Conservation (phyloP, 2,888 invertebrate genomes). For the Glyphotaelius pellucidus region DNA sequence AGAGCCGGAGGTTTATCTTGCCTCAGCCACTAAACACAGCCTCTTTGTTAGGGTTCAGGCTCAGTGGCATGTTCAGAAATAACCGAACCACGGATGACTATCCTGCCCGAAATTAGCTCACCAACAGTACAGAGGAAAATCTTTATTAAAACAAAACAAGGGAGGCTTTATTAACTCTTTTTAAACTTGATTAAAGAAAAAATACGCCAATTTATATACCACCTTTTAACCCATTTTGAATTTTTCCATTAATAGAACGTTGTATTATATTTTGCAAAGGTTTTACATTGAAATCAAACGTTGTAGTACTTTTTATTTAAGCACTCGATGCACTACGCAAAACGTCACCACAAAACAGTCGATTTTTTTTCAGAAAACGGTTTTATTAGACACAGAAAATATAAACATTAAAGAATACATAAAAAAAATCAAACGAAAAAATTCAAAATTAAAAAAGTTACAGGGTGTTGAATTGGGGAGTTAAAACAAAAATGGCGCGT, state of each 20-base stretch:
- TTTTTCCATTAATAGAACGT: not conserved
- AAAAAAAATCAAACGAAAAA: too few relatives aligned
- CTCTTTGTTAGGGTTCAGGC: constrained; percentile 23
- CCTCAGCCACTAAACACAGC: constrained; percentile 32
- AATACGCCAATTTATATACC: not conserved
- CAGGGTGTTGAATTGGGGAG: too few relatives aligned
- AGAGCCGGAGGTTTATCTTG: not conserved
- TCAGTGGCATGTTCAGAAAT: constrained; percentile 32
- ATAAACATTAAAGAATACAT: too few relatives aligned
- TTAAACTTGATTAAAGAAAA: constrained; percentile 62
- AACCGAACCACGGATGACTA: constrained; percentile 35
- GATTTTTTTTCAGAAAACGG: too few relatives aligned
- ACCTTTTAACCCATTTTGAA: not conserved
- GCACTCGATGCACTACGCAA: too few relatives aligned
- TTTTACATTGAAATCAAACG: too few relatives aligned
- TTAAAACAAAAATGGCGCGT: too few relatives aligned
- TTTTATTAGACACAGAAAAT: too few relatives aligned
- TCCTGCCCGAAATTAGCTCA: constrained; percentile 23
- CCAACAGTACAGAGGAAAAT: constrained; percentile 13
- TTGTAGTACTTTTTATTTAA: too few relatives aligned
- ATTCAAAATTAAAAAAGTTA: too few relatives aligned
- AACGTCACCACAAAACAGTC: too few relatives aligned
- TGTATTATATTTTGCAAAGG: too few relatives aligned
- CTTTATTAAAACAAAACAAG: constrained; percentile 35
- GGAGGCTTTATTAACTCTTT: constrained; percentile 59